Evolutionary conservation across 2,113 vertebrate species (phyloP).

Genomic region (Hydrolagus affinis): DNA sequence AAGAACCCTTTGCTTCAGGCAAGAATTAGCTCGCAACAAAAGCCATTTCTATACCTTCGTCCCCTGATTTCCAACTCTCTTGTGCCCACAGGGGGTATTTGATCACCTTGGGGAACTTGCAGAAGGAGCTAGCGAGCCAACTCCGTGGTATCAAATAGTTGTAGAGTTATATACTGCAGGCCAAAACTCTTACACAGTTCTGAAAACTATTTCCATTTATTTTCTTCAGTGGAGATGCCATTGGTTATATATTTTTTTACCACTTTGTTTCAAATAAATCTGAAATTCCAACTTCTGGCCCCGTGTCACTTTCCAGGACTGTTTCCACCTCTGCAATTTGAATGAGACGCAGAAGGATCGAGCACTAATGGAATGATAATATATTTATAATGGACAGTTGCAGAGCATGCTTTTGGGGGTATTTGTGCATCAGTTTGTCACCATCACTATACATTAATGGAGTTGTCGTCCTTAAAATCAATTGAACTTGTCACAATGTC

Average conservation of each 20-base stretch:
- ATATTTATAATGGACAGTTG: conserved; percentile 37
- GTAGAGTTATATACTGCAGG: conserved; percentile 30
- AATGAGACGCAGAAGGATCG: conserved; percentile 42
- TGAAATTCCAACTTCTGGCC: neutral
- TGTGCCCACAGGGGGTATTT: conserved; percentile 51
- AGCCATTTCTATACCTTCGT: conserved; percentile 45
- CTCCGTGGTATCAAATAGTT: conserved; percentile 45
- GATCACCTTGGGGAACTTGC: conserved; percentile 50
- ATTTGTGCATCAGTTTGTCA: conserved; percentile 34
- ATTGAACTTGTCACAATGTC: conserved; percentile 53
- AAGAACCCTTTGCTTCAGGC: conserved; percentile 48
- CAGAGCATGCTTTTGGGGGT: conserved; percentile 33
- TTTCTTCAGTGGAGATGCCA: conserved; percentile 33
- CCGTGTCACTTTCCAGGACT: neutral
- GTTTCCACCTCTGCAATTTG: conserved; percentile 26
- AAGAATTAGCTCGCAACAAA: conserved; percentile 51
- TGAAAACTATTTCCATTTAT: conserved; percentile 43
- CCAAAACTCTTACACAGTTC: conserved; percentile 44
- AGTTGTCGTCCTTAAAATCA: conserved; percentile 54
- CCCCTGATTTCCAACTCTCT: conserved; percentile 53
- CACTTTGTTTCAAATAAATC: conserved; percentile 30
- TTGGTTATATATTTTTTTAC: conserved; percentile 13
- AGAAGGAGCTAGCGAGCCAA: conserved; percentile 50
- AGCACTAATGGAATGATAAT: conserved; percentile 43
- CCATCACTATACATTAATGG: conserved; percentile 54